Evolutionary conservation across 2,888 invertebrate species (phyloP), one percentile per base, ranked within the genome.

Genomic region (Marronus borbonicus): DNA sequence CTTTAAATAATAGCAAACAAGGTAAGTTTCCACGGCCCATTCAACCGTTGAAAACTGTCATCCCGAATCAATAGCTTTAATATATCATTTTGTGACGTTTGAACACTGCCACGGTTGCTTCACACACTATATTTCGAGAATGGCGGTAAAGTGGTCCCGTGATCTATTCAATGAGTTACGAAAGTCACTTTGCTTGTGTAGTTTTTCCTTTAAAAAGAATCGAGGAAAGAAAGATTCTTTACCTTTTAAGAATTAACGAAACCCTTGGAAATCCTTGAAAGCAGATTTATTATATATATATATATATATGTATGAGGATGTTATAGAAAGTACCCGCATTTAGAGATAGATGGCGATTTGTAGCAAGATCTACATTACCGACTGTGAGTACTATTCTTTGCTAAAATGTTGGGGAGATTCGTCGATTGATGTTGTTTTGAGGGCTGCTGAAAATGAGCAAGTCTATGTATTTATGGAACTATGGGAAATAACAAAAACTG

Each of bases 51-150:
- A 58, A 76, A 68, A 52, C 77, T 80, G 80, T 79, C 80, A 80
- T 80, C 80, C 68, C 62, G 79, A 79, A 78, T 80, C 80, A 80
- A 80, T 79, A 80, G 80, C 76, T 70, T 79, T 78, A 80, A 80
- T 80, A 80, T 80, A 80, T 80, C 79, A 80, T 79, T 74, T 76
- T 62, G 64, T 76, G 79, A 80, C 80, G 77, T 79, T 44, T 77
- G 77, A 80, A 79, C 79, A 76, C 62, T 66, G 66, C 75, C 44
- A 76, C 76, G 36, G 70, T 74, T 77, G 72, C 77, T 70, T 77
- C 8, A 44, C 44, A 55, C 58, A 68, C 68, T 17, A 60, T 62
- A 44, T 76, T 76, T 74, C 49, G 60, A 76, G 76, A 78, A 78
- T 78, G 72, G 77, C 52, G 72, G 60, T 52, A 78, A 78, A 72